Conservation (phyloP, 2,888 invertebrate species). For the Dasysyrphus tricinctus region DNA sequence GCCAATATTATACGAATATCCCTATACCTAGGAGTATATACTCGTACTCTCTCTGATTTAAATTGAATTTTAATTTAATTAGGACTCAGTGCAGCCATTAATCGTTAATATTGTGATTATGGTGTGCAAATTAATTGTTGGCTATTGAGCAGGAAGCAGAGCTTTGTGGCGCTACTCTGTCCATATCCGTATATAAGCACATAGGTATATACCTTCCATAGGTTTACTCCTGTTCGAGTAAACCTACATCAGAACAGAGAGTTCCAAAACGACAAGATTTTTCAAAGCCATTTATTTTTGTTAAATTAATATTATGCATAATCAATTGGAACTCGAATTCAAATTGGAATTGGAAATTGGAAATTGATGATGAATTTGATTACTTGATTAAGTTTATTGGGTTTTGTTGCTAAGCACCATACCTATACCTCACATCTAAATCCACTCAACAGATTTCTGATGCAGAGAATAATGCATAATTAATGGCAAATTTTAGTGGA, state of each 20-base stretch:
- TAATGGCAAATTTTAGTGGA: conserved; percentile 60
- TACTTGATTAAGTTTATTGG: conserved; percentile 63
- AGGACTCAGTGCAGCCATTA: conserved; percentile 69
- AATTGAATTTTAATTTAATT: conserved; percentile 75
- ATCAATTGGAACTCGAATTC: conserved; percentile 40
- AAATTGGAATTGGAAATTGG: conserved; percentile 2
- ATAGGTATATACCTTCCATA: background rate
- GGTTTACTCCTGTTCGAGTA: background rate
- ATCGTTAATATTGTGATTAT: conserved; percentile 75
- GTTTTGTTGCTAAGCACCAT: conserved; percentile 49
- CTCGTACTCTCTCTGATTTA: conserved; percentile 46
- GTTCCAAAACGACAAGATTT: conserved; percentile 8
- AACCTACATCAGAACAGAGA: background rate
- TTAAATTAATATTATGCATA: conserved; percentile 47
- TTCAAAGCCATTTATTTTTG: conserved; percentile 14
- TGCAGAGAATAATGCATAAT: conserved; percentile 60
- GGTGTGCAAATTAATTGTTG: conserved; percentile 74
- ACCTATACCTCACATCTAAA: too few relatives aligned
- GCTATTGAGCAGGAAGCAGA: conserved; percentile 66
- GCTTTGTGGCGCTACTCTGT: conserved; percentile 25
- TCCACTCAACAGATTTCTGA: conserved; percentile 10
- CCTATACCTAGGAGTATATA: background rate
- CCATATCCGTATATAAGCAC: too few relatives aligned
- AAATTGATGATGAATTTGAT: conserved; percentile 69
- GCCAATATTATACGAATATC: background rate